Evolutionary conservation across 2,113 vertebrate species (phyloP), one percentile per base, ranked within the genome.

Genomic region (Poeciliopsis prolifica): DNA sequence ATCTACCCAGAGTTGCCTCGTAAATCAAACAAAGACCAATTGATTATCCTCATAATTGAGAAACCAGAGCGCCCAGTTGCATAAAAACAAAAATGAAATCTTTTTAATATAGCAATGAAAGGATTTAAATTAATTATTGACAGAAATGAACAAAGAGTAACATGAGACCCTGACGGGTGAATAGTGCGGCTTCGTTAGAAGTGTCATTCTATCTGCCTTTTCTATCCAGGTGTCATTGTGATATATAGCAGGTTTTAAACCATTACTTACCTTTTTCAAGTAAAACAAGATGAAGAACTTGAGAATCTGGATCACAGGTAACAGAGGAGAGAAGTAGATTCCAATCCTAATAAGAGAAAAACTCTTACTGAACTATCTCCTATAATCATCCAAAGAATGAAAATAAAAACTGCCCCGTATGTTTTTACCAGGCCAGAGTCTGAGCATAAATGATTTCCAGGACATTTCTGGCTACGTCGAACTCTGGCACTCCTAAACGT

Each of bases 361-460:
- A 58, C 51, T 11, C n/a, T 58, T n/a, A 58, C 51, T 22, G 5
- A 22, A 54, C 51, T 9, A 24, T 7, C 22, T 58, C 51, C 24
- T 58, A n/a, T 2, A 8, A 10, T 3, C 9, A n/a, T 58, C 17
- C 19, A 58, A n/a, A 58, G 19, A 19, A 51, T 51, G 1, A 51
- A 51, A 51, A 58, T 10, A 58, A n/a, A 58, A 15, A 68, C 54
- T 68, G 58, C 30, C 0, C 4, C 51, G 22, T 61, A 63, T 28
- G 12, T 68, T 75, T 71, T 26, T 90, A 99, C 98, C 98, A 99
- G 69, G 95, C 94, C 70, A 99, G 92, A 22, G 97, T 98, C 88
- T 99, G 98, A 22, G 95, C 94, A 1, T 99, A 98, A 84, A 98
- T 98, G 76, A 99, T 92, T 77, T 98, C 95, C 3, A 99, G 93